Base-by-base conservation (phyloP, 1,140 invertebrate genomes). In the Hormaphis cornu region DNA sequence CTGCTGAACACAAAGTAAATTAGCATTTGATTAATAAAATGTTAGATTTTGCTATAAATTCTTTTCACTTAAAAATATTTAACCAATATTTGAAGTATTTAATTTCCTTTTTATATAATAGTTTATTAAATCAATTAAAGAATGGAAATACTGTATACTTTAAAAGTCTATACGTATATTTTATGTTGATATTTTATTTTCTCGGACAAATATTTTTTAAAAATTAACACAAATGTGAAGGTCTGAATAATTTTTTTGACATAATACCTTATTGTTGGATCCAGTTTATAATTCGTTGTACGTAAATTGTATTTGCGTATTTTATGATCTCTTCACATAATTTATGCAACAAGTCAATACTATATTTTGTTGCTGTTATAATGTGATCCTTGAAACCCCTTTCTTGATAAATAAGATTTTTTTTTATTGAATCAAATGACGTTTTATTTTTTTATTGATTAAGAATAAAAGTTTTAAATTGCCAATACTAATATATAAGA, bases 301-400 rank as follows among this genome's bases (percentile, higher is more conserved):
- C 42, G 44, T 22, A 66, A 66, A 66, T 33, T 8, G 48, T 66
- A 50, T 66, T 66, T 66, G 61, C 61, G 44, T 66, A 48, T 66
- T 48, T 66, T 66, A 66, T 66, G 61, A 66, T 66, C 61, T 66
- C 61, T 66, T 50, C 61, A 66, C 61, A 66, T 66, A 48, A 66
- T 48, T 48, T 66, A 66, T 66, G 42, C 40, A 48, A 66, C 61
- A 66, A 48, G 16, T 35, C 35, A 24, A 16, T 44, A 63, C 22
- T 18, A 58, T 63, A 50, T 33, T 50, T 50, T 50, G 30, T 63
- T 63, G 53, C 33, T 56, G 26, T 50, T 66, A 22, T 66, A 37
- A 48, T 66, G 61, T 66, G 61, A 66, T 66, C 30, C 42, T 48
- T 48, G 24, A 63, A 35, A 35, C 48, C 40, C 28, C 35, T 50